Conservation (phyloP, 1,140 invertebrate genomes). For the Anoplolepis gracilipes region DNA sequence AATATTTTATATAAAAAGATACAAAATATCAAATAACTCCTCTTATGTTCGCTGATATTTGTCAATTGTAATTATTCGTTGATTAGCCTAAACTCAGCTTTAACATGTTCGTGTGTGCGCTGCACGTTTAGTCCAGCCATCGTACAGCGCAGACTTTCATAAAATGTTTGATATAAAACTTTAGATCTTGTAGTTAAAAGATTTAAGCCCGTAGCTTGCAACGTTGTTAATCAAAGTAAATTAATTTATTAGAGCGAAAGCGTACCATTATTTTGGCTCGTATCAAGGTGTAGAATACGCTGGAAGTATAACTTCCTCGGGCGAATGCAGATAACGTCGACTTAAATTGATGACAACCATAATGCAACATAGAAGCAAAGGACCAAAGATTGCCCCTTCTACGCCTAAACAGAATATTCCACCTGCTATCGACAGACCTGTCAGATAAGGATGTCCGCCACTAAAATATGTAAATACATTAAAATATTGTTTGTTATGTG, state of each 20-base stretch:
- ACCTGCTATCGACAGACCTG: slow-evolving; percentile 98
- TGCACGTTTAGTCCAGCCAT: slow-evolving; percentile 23
- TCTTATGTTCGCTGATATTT: too few relatives aligned
- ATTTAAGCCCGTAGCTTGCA: background rate
- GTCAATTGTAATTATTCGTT: too few relatives aligned
- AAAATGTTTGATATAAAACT: slow-evolving; percentile 22
- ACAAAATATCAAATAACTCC: too few relatives aligned
- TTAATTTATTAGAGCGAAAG: slow-evolving; percentile 12
- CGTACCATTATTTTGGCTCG: slow-evolving; percentile 41
- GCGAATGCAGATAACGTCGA: slow-evolving; percentile 85
- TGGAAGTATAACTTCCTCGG: slow-evolving; percentile 82
- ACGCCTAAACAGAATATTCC: slow-evolving; percentile 98
- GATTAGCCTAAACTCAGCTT: background rate
- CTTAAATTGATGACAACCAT: slow-evolving; percentile 93
- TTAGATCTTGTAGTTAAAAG: background rate
- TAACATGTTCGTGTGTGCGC: background rate
- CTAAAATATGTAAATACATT: slow-evolving; percentile 83
- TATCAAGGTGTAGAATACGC: slow-evolving; percentile 76
- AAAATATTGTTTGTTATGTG: background rate
- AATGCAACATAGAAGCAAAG: slow-evolving; percentile 95
- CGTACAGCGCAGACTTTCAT: slow-evolving; percentile 10
- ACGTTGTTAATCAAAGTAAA: background rate
- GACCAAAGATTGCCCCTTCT: slow-evolving; percentile 98
- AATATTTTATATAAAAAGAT: too few relatives aligned
- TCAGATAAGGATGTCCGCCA: slow-evolving; percentile 98